Evolutionary conservation across 2,113 vertebrate genomes (phyloP).

Genomic region (Alosa alosa): DNA sequence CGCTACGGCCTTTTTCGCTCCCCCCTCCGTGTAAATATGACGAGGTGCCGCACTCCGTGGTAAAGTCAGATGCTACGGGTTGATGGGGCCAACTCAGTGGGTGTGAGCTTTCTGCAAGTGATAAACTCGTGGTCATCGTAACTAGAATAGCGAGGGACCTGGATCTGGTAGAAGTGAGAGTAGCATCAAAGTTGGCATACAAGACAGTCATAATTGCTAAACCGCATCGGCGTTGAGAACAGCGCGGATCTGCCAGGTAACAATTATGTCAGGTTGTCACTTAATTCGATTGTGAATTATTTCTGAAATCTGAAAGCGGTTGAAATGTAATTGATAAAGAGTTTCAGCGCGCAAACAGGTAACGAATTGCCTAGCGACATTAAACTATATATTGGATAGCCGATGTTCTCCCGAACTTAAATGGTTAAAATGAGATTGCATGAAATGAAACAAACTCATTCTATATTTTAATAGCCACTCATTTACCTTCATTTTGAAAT

Average conservation of each 20-base stretch:
- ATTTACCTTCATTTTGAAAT: neutral
- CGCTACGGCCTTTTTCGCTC: neutral
- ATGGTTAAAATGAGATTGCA: neutral
- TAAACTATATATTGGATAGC: neutral
- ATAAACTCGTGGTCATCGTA: neutral
- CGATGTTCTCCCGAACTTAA: neutral
- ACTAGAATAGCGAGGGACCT: neutral
- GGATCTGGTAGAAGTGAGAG: neutral
- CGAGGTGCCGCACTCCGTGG: slow-evolving; percentile 27
- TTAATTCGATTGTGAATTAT: neutral
- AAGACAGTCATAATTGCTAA: neutral
- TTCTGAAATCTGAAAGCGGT: neutral
- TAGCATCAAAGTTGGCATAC: neutral
- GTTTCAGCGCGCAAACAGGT: neutral
- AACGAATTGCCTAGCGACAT: neutral
- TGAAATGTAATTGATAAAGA: neutral
- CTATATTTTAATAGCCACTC: neutral
- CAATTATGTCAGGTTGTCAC: neutral
- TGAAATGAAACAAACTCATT: too few relatives aligned
- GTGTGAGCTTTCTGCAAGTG: neutral
- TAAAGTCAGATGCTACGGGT: slow-evolving; percentile 25
- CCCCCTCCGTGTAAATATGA: slow-evolving; percentile 30
- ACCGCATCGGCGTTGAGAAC: neutral
- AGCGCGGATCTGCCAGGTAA: slow-evolving; percentile 33
- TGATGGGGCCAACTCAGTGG: slow-evolving; percentile 36